Percentiles rank a stretch among this genome's conserved stretches.
Conservation (phyloP, 2,797 vertebrate species). For the Sebastes alutus region DNA sequence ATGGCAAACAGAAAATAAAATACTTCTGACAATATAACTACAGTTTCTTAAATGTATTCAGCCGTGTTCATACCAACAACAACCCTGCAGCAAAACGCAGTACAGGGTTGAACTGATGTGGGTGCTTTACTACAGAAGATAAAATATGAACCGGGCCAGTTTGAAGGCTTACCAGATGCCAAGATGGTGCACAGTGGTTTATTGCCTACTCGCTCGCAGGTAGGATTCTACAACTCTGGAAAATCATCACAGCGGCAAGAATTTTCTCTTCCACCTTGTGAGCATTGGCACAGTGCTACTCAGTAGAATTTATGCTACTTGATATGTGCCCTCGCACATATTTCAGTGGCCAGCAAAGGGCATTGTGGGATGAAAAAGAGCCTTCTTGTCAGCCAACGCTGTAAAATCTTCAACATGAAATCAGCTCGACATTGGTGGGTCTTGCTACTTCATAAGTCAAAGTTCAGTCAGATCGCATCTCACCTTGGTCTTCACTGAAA, state of each 20-base stretch:
- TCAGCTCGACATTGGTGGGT: background rate
- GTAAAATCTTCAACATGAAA: background rate
- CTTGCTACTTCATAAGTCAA: background rate
- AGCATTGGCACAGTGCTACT: background rate
- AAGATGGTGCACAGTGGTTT: background rate
- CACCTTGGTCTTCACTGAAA: background rate
- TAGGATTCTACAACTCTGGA: background rate
- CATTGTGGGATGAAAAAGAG: background rate
- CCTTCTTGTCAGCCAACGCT: background rate
- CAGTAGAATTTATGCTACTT: background rate
- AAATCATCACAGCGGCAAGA: background rate
- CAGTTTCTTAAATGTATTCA: background rate
- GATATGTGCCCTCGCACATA: background rate
- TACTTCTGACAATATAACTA: background rate
- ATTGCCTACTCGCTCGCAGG: background rate
- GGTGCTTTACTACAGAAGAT: constrained; percentile 3
- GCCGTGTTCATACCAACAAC: background rate
- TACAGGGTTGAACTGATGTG: background rate
- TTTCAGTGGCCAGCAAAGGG: constrained; percentile 6
- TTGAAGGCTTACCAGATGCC: constrained; percentile 7
- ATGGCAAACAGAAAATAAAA: background rate
- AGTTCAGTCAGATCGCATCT: background rate
- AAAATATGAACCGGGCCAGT: constrained; percentile 2
- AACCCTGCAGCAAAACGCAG: background rate
- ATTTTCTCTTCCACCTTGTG: background rate